These are phyloP conservation scores for Irena cyanogastra DNA, from an alignment of 2,113 vertebrate species.

Conservation along the genomic window DNA sequence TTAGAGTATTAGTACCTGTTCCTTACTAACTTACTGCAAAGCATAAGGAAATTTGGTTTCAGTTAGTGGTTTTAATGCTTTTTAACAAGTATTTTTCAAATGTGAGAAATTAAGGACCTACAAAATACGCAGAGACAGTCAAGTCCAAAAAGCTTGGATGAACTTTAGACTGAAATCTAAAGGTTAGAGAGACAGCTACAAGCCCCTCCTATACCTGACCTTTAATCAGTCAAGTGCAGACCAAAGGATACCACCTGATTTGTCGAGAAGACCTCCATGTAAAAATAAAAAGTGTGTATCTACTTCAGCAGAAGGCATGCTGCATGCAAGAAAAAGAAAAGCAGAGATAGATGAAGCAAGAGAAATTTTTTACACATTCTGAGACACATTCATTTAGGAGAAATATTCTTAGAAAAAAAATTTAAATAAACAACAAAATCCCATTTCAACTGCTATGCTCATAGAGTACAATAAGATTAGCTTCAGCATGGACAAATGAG, in stretches of 20 bases:
- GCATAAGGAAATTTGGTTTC: background rate
- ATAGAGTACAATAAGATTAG: background rate
- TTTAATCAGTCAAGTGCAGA: background rate
- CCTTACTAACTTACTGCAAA: background rate
- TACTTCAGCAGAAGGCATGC: background rate
- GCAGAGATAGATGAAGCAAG: background rate
- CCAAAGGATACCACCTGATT: background rate
- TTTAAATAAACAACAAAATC: background rate
- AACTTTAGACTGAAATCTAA: background rate
- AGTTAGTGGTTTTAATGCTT: background rate
- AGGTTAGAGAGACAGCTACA: background rate
- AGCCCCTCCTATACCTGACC: fast-evolving
- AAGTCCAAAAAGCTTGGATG: background rate
- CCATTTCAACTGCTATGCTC: background rate
- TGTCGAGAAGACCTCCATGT: background rate
- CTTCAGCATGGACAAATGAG: background rate
- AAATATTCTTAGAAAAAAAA: background rate
- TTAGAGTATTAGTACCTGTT: background rate
- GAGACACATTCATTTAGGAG: fast-evolving
- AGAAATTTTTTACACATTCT: background rate
- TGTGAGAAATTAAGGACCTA: background rate
- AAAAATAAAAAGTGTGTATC: background rate
- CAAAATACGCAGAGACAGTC: background rate
- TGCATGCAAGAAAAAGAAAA: background rate
- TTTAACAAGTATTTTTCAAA: background rate